Percentiles rank a stretch among this genome's conserved stretches.
phyloP scores from a whole-genome alignment of 2,113 vertebrate species.

The Neodontobutis hainanensis region DNA sequence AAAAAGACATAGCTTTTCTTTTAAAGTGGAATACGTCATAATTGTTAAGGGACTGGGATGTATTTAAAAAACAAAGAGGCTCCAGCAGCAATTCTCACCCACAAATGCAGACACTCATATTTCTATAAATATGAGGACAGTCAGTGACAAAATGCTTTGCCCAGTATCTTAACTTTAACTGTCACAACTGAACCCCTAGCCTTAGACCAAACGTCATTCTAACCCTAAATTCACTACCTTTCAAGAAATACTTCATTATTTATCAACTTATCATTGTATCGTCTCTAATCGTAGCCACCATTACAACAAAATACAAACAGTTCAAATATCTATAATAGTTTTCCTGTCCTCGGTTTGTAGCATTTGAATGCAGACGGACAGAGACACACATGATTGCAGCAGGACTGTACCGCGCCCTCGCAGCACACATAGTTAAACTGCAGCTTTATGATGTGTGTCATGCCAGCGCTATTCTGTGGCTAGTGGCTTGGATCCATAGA shows the following conservation, averaged over 20 bases:
- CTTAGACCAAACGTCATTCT: too few relatives aligned
- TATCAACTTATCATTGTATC: too few relatives aligned
- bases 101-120: background rate
- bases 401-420: constrained; percentile 33
- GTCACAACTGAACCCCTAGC: too few relatives aligned
- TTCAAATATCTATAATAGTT: too few relatives aligned
- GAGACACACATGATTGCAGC: constrained; percentile 56
- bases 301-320: too few relatives aligned
- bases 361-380: background rate
- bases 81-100: constrained; percentile 53
- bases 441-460: constrained; percentile 47
- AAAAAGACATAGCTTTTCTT: constrained; percentile 29
- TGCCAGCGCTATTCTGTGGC: constrained; percentile 59
- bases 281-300: too few relatives aligned
- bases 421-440: constrained; percentile 33
- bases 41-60: constrained; percentile 30
- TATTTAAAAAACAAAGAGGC: constrained; percentile 25
- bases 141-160: background rate
- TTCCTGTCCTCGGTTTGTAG: background rate
- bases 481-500: constrained; percentile 57
- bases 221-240: too few relatives aligned
- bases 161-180: too few relatives aligned
- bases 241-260: too few relatives aligned
- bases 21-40: constrained; percentile 19
- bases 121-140: background rate